Percentiles rank a stretch among this genome's conserved stretches.
phyloP scores from a whole-genome alignment of 1,140 invertebrate genomes.

The Bradysia coprophila region DNA sequence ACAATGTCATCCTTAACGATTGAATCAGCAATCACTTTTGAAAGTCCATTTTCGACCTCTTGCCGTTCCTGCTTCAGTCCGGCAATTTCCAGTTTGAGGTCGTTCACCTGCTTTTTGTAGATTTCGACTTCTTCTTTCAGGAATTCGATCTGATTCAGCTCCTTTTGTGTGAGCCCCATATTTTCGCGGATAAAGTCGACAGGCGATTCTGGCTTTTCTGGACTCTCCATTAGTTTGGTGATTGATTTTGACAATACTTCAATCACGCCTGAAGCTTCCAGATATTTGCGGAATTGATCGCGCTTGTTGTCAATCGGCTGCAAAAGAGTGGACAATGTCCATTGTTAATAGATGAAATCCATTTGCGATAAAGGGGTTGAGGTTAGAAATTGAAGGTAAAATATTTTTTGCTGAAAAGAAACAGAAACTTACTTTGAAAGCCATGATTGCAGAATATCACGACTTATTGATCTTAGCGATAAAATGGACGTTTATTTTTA shows the following conservation, averaged over 20 bases:
- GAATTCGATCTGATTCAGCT: conserved; percentile 17
- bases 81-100: conserved; percentile 15
- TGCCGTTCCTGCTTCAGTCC: conserved; percentile 9
- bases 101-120: conserved; percentile 6
- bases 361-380: too few species aligned
- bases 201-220: conserved; percentile 75
- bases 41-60: background rate
- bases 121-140: conserved; percentile 11
- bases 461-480: too few species aligned
- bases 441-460: too few species aligned
- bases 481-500: too few species aligned
- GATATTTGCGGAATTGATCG: conserved; percentile 81
- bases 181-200: conserved; percentile 53
- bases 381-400: too few species aligned
- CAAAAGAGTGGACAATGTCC: conserved; percentile 8
- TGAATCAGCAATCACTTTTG: background rate
- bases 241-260: conserved; percentile 80
- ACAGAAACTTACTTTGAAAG: too few species aligned
- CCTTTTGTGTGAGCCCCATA: conserved; percentile 23
- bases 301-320: conserved; percentile 69
- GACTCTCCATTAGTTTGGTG: conserved; percentile 70
- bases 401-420: too few species aligned
- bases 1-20: background rate
- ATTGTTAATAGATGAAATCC: background rate
- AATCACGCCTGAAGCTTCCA: conserved; percentile 79